Evolutionary conservation across 1,140 invertebrate genomes (phyloP).

Genomic region (Megalonaias nervosa): DNA sequence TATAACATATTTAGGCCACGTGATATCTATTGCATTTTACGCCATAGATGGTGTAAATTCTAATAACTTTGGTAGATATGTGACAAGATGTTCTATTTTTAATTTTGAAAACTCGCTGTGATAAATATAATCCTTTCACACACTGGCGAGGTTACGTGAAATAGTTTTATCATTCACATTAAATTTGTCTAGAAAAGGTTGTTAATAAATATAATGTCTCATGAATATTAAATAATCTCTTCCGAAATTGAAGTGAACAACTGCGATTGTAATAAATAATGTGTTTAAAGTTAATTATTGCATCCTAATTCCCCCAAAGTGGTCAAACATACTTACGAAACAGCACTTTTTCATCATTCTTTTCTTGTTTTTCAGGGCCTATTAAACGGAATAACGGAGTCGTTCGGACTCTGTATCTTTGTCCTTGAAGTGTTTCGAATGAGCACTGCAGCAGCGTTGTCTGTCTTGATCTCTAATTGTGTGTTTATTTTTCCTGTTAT

Average conservation of each 20-base stretch:
- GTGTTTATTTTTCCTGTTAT: constrained; percentile 31
- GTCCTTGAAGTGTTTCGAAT: constrained; percentile 26
- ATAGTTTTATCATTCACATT: no score
- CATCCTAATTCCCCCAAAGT: neutral
- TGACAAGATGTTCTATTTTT: no score
- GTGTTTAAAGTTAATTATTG: neutral
- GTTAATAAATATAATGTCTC: neutral
- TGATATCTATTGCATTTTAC: no score
- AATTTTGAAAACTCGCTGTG: no score
- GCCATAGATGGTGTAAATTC: no score
- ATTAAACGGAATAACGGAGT: constrained; percentile 29
- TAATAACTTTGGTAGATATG: no score
- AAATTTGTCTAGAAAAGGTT: neutral
- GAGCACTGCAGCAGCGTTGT: neutral
- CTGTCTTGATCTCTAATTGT: constrained; percentile 15
- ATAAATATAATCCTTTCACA: no score
- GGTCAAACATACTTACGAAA: neutral
- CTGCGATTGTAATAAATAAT: neutral
- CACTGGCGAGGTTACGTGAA: no score
- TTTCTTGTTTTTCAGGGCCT: constrained; percentile 32
- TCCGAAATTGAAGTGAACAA: no score
- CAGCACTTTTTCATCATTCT: neutral
- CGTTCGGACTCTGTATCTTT: constrained; percentile 33
- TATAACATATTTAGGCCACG: no score
- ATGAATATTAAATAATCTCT: neutral